Percentiles rank a stretch among this genome's conserved stretches.
Conservation (phyloP, 2,797 vertebrate species). For the Phaenicophaeus curvirostris region DNA sequence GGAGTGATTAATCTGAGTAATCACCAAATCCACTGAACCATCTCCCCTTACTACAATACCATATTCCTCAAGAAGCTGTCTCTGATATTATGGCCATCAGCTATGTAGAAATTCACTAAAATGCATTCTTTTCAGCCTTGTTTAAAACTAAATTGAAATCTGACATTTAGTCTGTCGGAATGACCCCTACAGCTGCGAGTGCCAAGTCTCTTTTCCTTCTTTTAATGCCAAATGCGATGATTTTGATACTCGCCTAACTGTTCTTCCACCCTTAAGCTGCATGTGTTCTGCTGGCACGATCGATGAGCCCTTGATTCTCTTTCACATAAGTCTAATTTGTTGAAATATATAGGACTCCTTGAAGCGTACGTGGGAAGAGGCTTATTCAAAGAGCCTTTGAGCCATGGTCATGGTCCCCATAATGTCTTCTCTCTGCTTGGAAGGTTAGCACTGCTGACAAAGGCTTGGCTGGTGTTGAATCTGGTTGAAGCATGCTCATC, state of each 20-base stretch:
- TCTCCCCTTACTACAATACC: neutral
- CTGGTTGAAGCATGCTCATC: slow-evolving; percentile 51
- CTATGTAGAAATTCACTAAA: neutral
- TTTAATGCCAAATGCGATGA: neutral
- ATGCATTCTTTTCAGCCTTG: neutral
- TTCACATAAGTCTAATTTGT: neutral
- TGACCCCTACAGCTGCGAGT: neutral
- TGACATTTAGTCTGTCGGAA: neutral
- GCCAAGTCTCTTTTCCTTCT: neutral
- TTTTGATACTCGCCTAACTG: neutral
- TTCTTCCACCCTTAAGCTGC: neutral
- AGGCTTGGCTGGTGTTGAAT: slow-evolving; percentile 33
- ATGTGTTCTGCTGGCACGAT: neutral
- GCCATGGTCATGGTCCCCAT: neutral
- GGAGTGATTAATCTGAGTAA: neutral
- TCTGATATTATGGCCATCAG: neutral
- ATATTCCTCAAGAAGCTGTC: neutral
- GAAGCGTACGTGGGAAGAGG: neutral
- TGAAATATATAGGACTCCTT: neutral
- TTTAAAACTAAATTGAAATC: neutral
- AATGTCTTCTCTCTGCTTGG: neutral
- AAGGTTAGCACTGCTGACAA: slow-evolving; percentile 36
- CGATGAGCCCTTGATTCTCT: neutral
- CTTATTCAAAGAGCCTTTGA: slow-evolving; percentile 17
- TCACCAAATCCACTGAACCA: neutral